phyloP scores from a whole-genome alignment of 2,113 vertebrate species.

The Coracopsis vasa region DNA sequence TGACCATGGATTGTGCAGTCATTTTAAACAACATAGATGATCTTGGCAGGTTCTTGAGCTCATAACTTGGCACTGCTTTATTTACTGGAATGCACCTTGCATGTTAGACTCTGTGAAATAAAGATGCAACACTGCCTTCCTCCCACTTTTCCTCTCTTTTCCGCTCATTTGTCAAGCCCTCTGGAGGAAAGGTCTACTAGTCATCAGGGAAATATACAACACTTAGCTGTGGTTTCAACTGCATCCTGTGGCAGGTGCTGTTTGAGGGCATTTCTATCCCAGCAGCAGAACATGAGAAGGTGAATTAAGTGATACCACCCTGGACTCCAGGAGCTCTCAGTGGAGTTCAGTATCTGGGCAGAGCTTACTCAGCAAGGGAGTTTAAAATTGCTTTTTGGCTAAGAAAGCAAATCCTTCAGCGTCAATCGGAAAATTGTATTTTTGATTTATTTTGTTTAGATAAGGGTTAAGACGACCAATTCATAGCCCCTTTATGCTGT shows the following conservation, averaged over 20 bases:
- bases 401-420: slow-evolving; percentile 53
- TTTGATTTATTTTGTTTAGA: slow-evolving; percentile 67
- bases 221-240: slow-evolving; percentile 9
- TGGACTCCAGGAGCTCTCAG: neutral
- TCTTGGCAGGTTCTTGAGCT: neutral
- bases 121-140: neutral
- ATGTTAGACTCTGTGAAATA: neutral
- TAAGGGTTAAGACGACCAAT: slow-evolving; percentile 47
- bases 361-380: slow-evolving; percentile 23
- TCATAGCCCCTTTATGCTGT: slow-evolving; percentile 38
- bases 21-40: neutral
- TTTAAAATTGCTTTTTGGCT: slow-evolving; percentile 59
- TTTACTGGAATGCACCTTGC: neutral
- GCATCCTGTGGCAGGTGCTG: slow-evolving; percentile 31
- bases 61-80: neutral
- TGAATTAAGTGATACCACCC: neutral
- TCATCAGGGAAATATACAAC: neutral
- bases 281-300: neutral
- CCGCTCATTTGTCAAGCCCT: neutral
- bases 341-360: neutral
- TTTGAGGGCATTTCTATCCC: neutral
- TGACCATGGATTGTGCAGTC: too few species aligned
- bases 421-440: slow-evolving; percentile 53
- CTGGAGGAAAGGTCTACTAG: neutral
- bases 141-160: neutral